Evolutionary conservation across 1,140 invertebrate genomes (phyloP).

Genomic region (Danaus plexippus): DNA sequence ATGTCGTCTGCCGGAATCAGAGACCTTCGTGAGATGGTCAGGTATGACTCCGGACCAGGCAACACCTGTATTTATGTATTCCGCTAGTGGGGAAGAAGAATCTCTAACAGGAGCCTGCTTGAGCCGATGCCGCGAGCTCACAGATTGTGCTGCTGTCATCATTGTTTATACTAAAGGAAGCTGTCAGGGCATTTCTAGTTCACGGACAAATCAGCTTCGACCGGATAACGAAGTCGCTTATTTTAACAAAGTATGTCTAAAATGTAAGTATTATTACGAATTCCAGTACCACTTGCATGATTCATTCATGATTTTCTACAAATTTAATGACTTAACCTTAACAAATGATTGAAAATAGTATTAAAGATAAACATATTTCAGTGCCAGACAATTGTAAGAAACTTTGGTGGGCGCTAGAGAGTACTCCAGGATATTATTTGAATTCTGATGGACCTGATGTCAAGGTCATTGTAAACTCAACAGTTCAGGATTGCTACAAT

Average conservation of each 20-base stretch:
- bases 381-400: slow-evolving; percentile 43
- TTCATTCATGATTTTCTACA: too few relatives aligned
- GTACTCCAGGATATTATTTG: slow-evolving; percentile 58
- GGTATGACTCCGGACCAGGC: slow-evolving; percentile 41
- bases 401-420: slow-evolving; percentile 62
- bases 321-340: neutral
- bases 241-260: slow-evolving; percentile 61
- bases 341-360: slow-evolving; percentile 3
- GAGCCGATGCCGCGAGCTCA: slow-evolving; percentile 46
- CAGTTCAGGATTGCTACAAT: slow-evolving; percentile 51
- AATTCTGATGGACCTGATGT: slow-evolving; percentile 38
- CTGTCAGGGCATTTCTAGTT: slow-evolving; percentile 45
- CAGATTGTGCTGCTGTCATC: slow-evolving; percentile 44
- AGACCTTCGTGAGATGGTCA: slow-evolving; percentile 54
- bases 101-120: slow-evolving; percentile 53
- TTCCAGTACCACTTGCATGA: neutral
- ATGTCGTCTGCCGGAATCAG: slow-evolving; percentile 27
- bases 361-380: slow-evolving; percentile 19
- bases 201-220: slow-evolving; percentile 28
- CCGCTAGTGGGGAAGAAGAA: slow-evolving; percentile 54
- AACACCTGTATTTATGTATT: slow-evolving; percentile 54
- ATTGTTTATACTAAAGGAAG: slow-evolving; percentile 46
- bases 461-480: slow-evolving; percentile 46
- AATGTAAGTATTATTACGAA: slow-evolving; percentile 33
- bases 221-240: slow-evolving; percentile 57